These are phyloP conservation scores for Styela plicata DNA, from an alignment of 23 tunicate genomes.

Conservation along the genomic window DNA sequence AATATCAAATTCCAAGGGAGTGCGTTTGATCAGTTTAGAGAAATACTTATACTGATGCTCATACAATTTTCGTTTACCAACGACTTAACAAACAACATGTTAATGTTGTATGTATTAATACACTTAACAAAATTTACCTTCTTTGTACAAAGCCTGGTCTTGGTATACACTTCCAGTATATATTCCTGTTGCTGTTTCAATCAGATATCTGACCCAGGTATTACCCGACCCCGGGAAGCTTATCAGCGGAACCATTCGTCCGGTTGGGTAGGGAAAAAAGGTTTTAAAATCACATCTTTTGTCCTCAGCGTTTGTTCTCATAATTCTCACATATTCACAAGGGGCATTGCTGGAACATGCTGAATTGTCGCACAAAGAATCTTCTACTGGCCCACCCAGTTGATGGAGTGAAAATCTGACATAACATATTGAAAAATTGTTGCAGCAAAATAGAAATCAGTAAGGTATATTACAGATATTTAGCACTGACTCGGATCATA, in stretches of 20 bases:
- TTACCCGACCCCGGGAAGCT: conserved; percentile 57
- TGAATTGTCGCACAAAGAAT: neutral
- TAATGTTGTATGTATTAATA: no score
- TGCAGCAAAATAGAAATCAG: no score
- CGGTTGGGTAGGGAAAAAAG: neutral
- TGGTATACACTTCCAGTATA: conserved; percentile 38
- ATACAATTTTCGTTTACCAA: no score
- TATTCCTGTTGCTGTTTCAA: conserved; percentile 46
- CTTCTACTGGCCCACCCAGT: neutral
- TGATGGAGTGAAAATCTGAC: neutral
- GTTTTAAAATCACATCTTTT: conserved; percentile 17
- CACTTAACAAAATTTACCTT: no score
- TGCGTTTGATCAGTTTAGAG: no score
- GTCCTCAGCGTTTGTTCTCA: conserved; percentile 28
- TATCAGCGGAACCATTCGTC: neutral
- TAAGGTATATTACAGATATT: no score
- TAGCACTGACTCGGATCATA: no score
- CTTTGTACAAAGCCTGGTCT: conserved; percentile 19
- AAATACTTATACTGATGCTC: no score
- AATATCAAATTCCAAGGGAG: no score
- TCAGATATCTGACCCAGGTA: conserved; percentile 48
- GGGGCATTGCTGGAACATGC: neutral
- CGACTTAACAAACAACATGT: no score
- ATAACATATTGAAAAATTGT: no score
- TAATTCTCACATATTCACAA: neutral